A percentile compares a stretch with the other conserved stretches of the same genome.
phyloP scores from a whole-genome alignment of 1,140 invertebrate species.

The Physella acuta region DNA sequence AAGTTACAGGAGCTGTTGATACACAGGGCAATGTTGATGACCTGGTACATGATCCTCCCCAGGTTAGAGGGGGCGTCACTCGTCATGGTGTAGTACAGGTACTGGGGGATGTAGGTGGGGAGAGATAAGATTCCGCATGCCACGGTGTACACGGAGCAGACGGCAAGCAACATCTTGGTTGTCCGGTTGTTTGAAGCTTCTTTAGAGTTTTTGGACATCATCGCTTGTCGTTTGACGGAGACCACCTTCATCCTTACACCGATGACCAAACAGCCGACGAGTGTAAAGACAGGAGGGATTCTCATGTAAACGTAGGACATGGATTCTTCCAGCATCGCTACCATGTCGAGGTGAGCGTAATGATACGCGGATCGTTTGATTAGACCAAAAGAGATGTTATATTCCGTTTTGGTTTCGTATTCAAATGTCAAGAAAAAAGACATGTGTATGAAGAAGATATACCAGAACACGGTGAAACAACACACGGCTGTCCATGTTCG shows the following conservation, averaged over 20 bases:
- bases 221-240: neutral
- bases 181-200: neutral
- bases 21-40: neutral
- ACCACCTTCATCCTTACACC: neutral
- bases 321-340: neutral
- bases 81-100: neutral
- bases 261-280: neutral
- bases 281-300: neutral
- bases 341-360: neutral
- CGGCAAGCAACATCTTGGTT: neutral
- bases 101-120: neutral
- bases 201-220: neutral
- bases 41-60: neutral
- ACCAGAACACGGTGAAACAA: neutral
- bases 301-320: neutral
- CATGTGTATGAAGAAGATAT: neutral
- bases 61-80: neutral
- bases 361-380: neutral
- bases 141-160: neutral
- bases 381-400: neutral
- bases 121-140: neutral
- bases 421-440: neutral
- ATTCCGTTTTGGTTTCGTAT: neutral
- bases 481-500: neutral
- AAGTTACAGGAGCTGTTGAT: too few relatives aligned